These are phyloP conservation scores for Mechanitis mazaeus DNA, from an alignment of 2,888 invertebrate species.

Conservation along the genomic window DNA sequence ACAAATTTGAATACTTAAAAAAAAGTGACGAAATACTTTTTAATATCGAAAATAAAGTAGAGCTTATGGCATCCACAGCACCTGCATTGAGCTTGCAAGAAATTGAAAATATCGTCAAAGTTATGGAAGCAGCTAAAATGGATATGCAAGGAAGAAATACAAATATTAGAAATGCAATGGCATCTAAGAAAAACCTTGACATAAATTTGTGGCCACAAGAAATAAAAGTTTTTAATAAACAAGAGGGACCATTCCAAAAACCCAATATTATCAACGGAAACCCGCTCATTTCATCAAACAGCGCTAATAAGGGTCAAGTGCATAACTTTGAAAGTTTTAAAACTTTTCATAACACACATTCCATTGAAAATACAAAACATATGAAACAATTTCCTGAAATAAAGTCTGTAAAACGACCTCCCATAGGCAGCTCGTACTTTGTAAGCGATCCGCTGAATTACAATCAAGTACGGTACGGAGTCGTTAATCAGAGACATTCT, in stretches of 20 bases:
- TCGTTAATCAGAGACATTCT: constrained; percentile 2
- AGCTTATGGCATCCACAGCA: constrained; percentile 43
- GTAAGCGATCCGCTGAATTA: constrained; percentile 3
- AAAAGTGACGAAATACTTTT: constrained; percentile 52
- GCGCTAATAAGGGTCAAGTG: constrained; percentile 19
- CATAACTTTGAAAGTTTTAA: constrained; percentile 19
- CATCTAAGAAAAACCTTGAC: constrained; percentile 41
- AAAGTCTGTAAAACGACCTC: constrained; percentile 7
- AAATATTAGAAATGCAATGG: constrained; percentile 22
- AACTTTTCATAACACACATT: constrained; percentile 11
- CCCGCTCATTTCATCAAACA: constrained; percentile 1
- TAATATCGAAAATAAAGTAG: constrained; percentile 59
- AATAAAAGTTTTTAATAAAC: constrained; percentile 14
- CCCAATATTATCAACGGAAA: constrained; percentile 8
- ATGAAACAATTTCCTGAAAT: constrained; percentile 4
- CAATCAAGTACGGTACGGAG: constrained; percentile 8
- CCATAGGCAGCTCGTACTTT: constrained; percentile 10
- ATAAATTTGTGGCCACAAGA: constrained; percentile 46
- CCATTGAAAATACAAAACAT: constrained; percentile 5
- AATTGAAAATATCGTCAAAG: constrained; percentile 57
- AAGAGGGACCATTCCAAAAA: neutral
- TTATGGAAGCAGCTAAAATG: constrained; percentile 38
- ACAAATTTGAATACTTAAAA: constrained; percentile 37
- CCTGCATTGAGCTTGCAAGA: constrained; percentile 49
- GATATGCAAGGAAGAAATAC: constrained; percentile 26